These are phyloP conservation scores for Prinia subflava DNA, from an alignment of 2,113 vertebrate genomes.

Conservation along the genomic window DNA sequence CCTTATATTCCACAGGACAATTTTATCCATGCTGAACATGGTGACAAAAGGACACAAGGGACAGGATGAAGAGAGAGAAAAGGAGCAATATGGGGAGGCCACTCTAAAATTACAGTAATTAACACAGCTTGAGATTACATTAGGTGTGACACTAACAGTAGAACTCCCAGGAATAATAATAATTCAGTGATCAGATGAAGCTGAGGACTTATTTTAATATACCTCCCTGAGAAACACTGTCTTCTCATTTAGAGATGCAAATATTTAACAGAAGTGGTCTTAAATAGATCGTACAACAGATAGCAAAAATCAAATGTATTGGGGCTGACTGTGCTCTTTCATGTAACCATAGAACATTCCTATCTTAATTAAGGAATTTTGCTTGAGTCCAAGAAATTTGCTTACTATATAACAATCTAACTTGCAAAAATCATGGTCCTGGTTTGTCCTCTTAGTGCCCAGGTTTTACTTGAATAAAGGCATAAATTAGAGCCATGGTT, in stretches of 20 bases:
- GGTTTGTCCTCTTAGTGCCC: not conserved
- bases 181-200: not conserved
- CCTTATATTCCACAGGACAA: not conserved
- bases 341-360: not conserved
- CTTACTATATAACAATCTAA: not conserved
- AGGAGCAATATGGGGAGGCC: not conserved
- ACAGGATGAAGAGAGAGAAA: not conserved
- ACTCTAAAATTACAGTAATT: slow-evolving; percentile 35
- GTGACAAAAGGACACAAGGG: slow-evolving; percentile 4
- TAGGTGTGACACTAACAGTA: not conserved
- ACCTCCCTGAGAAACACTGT: not conserved
- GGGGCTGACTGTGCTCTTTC: not conserved
- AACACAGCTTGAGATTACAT: not conserved
- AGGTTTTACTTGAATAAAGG: not conserved
- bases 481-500: not conserved
- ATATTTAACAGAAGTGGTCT: not conserved
- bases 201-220: not conserved
- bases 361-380: not conserved
- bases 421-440: not conserved
- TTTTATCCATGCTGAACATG: slow-evolving; percentile 12
- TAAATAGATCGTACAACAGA: not conserved
- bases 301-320: not conserved
- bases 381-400: not conserved
- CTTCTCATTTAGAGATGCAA: not conserved
- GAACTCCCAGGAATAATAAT: slow-evolving; percentile 15